Conservation (phyloP, 2,888 invertebrate genomes). For the Chironomus tentans region DNA sequence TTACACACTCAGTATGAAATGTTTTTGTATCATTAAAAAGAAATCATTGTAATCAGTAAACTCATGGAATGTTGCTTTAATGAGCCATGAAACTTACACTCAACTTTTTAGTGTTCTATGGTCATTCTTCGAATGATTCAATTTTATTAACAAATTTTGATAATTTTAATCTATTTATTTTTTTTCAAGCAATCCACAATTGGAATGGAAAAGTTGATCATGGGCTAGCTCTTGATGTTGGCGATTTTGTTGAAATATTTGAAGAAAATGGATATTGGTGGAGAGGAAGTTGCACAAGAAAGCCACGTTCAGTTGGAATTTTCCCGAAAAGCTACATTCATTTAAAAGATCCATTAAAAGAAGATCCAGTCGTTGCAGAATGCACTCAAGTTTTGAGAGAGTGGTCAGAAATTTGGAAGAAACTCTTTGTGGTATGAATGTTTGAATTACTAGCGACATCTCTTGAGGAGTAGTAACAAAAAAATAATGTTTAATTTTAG, state of each 20-base stretch:
- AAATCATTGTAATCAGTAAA: neutral
- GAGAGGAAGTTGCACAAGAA: constrained; percentile 74
- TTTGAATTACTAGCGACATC: neutral
- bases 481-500: constrained; percentile 41
- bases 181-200: constrained; percentile 77
- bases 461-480: neutral
- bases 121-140: constrained; percentile 1
- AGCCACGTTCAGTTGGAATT: constrained; percentile 54
- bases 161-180: constrained; percentile 23
- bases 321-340: constrained; percentile 78
- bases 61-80: neutral
- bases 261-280: constrained; percentile 88
- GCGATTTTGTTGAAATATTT: constrained; percentile 83
- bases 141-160: neutral
- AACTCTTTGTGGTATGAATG: constrained; percentile 71
- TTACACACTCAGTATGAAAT: too few species aligned
- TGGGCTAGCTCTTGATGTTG: constrained; percentile 77
- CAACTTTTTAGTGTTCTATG: neutral
- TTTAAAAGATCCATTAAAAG: constrained; percentile 76
- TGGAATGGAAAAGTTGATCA: constrained; percentile 75
- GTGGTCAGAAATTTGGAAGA: constrained; percentile 91
- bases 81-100: neutral
- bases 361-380: constrained; percentile 84
- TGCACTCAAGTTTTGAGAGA: constrained; percentile 84
- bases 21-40: too few species aligned